Evolutionary conservation across 2,888 invertebrate genomes (phyloP).

Genomic region (Yponomeuta evonymella): DNA sequence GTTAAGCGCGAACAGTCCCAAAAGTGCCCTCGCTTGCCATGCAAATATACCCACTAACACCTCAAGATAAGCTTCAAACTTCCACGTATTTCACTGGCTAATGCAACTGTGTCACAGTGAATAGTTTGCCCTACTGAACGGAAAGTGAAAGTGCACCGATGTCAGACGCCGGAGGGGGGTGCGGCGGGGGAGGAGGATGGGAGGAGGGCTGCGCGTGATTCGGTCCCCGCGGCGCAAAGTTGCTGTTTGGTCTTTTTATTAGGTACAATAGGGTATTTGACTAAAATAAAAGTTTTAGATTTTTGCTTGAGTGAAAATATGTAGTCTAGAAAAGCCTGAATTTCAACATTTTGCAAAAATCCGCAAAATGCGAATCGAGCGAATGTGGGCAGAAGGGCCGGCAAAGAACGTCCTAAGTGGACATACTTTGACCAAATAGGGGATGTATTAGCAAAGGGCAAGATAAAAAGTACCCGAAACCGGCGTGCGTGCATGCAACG

Average conservation of each 20-base stretch:
- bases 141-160: constrained; percentile 69
- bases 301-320: too few species aligned
- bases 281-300: too few species aligned
- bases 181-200: constrained; percentile 26
- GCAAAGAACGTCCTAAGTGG: too few species aligned
- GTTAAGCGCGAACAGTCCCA: constrained; percentile 38
- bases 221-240: constrained; percentile 21
- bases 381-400: too few species aligned
- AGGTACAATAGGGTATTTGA: too few species aligned
- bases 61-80: constrained; percentile 24
- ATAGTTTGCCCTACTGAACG: constrained; percentile 61
- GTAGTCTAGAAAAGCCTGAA: too few species aligned
- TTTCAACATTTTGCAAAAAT: too few species aligned
- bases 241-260: background rate
- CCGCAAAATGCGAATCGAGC: too few species aligned
- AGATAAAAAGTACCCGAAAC: too few species aligned
- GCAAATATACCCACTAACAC: constrained; percentile 21
- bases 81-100: background rate
- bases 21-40: background rate
- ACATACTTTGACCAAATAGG: too few species aligned
- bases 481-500: too few species aligned
- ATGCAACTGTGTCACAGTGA: constrained; percentile 35
- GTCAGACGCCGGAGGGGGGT: constrained; percentile 26
- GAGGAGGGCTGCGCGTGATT: constrained; percentile 49
- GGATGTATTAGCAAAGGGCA: too few species aligned